Evolutionary conservation across 2,797 vertebrate species (phyloP).

Genomic region (Acipenser ruthenus): DNA sequence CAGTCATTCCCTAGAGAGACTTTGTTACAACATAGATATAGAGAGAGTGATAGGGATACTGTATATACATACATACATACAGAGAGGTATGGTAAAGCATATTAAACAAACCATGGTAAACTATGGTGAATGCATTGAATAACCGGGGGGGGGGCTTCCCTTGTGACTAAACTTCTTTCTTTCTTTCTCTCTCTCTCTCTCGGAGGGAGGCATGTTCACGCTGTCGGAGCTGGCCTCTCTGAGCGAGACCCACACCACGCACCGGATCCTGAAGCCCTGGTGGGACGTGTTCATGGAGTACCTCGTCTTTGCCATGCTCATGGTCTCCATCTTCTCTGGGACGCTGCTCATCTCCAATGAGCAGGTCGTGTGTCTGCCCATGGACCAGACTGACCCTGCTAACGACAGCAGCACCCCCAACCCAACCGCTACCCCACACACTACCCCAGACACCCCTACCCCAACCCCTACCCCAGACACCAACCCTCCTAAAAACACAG

Average conservation of each 20-base stretch:
- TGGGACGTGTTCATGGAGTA: slow-evolving; percentile 80
- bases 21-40: too few relatives aligned
- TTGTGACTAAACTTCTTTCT: too few relatives aligned
- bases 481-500: not conserved
- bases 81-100: too few relatives aligned
- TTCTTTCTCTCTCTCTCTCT: not conserved
- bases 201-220: slow-evolving; percentile 54
- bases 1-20: too few relatives aligned
- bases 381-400: slow-evolving; percentile 24
- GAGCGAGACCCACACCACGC: slow-evolving; percentile 51
- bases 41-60: too few relatives aligned
- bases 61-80: too few relatives aligned
- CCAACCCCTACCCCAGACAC: not conserved
- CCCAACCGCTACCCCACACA: not conserved
- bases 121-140: too few relatives aligned
- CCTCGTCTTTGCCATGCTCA: slow-evolving; percentile 67
- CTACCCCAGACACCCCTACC: not conserved
- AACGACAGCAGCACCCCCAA: slow-evolving; percentile 15
- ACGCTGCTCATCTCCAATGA: slow-evolving; percentile 66
- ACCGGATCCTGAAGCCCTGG: slow-evolving; percentile 70
- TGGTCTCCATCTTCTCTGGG: slow-evolving; percentile 64
- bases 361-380: slow-evolving; percentile 63
- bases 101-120: too few relatives aligned
- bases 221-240: slow-evolving; percentile 61
- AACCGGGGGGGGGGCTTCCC: too few relatives aligned